Conservation (phyloP, 2,113 vertebrate genomes). For the Xyliphius kryptos region DNA sequence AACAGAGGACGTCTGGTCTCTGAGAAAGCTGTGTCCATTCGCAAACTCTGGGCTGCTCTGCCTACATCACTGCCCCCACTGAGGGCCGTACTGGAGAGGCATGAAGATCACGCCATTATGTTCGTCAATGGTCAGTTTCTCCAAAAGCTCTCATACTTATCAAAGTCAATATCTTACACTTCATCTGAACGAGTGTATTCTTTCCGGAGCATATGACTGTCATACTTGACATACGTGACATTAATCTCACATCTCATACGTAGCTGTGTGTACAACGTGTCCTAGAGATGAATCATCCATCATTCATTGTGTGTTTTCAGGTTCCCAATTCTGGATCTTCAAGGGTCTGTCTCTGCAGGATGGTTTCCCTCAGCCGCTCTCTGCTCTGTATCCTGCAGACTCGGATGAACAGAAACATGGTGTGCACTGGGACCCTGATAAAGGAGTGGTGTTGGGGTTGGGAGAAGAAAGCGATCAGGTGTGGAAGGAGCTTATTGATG, state of each 20-base stretch:
- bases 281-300: too few relatives aligned
- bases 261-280: too few relatives aligned
- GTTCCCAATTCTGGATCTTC: slow-evolving; percentile 60
- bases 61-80: slow-evolving; percentile 50
- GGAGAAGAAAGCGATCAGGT: slow-evolving; percentile 22
- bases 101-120: slow-evolving; percentile 58
- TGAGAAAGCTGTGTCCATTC: slow-evolving; percentile 40
- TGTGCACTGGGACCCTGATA: slow-evolving; percentile 53
- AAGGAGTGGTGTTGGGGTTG: slow-evolving; percentile 53
- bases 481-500: slow-evolving; percentile 54
- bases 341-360: slow-evolving; percentile 60
- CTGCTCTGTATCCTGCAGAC: slow-evolving; percentile 36
- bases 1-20: slow-evolving; percentile 52
- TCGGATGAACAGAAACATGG: slow-evolving; percentile 32
- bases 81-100: slow-evolving; percentile 57
- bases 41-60: slow-evolving; percentile 56
- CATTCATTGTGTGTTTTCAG: slow-evolving; percentile 36
- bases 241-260: too few relatives aligned
- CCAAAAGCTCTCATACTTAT: too few relatives aligned
- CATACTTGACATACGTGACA: too few relatives aligned
- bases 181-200: too few relatives aligned
- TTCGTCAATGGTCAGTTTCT: slow-evolving; percentile 55
- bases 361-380: slow-evolving; percentile 55
- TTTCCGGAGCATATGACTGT: too few relatives aligned
- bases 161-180: too few relatives aligned